These are phyloP conservation scores for Acomys russatus DNA, from an alignment of 2,797 vertebrate species.

Conservation along the genomic window DNA sequence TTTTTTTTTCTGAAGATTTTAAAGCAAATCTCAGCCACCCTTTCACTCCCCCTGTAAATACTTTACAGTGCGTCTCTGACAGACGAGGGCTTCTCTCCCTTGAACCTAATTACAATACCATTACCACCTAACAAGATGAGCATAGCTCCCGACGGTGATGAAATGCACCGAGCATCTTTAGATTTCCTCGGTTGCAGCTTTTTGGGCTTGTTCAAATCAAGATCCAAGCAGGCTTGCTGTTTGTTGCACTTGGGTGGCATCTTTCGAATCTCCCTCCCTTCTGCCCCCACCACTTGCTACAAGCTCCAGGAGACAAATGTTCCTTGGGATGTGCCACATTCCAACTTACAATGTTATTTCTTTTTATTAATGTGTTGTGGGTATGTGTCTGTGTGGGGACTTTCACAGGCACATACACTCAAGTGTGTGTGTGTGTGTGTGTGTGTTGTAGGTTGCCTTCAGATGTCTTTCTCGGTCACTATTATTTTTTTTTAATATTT, in stretches of 20 bases:
- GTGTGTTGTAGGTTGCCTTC: neutral
- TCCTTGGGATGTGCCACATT: too few species aligned
- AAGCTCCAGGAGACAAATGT: neutral
- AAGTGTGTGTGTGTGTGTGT: neutral
- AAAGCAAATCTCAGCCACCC: constrained; percentile 59
- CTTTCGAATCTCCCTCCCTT: neutral
- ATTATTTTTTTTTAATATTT: neutral
- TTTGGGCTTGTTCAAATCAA: constrained; percentile 21
- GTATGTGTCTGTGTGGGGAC: neutral
- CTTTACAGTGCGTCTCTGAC: neutral
- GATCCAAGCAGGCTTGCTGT: neutral
- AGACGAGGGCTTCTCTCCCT: constrained; percentile 54
- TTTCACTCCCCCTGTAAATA: constrained; percentile 64
- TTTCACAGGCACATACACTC: neutral
- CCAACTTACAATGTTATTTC: neutral
- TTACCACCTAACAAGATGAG: constrained; percentile 59
- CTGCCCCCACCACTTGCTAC: neutral
- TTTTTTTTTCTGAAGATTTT: constrained; percentile 53
- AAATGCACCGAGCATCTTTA: neutral
- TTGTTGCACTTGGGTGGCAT: neutral
- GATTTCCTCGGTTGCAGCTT: neutral
- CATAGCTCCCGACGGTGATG: neutral
- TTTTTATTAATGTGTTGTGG: neutral
- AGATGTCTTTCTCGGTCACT: neutral
- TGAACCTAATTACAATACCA: constrained; percentile 58